Evolutionary conservation across 2,797 vertebrate genomes (phyloP), one percentile per base, ranked within the genome.

Genomic region (Callimico goeldii): DNA sequence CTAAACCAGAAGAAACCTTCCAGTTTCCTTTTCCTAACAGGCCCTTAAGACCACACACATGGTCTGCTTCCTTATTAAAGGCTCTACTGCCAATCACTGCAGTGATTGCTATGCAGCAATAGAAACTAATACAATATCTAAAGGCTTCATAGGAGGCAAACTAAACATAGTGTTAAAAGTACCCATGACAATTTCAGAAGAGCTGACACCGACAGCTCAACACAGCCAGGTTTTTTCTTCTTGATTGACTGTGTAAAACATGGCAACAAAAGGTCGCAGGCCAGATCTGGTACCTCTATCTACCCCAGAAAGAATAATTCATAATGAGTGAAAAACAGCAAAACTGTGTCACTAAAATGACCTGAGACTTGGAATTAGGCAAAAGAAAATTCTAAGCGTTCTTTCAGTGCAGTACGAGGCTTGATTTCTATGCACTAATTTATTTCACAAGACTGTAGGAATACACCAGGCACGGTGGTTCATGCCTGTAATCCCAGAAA

Each of bases 101-200:
- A 58, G 13, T 13, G 36, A 20, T 26, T 24, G 28, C 67, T 67
- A 79, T 6, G 2, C 15, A 52, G 77, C 46, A 36, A 58, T 24
- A 82, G 82, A 95, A 88, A 55, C 48, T 58, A 79, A 90, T 30
- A 20, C n/a, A 84, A 39, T 11, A 9, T 70, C 77, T 88, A 50
- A 83, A 96, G 64, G 55, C 58, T 85, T 91, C 64, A 36, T 41
- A 55, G 1, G 33, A 61, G 20, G 82, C 91, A 79, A 92, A 94
- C 67, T 81, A 94, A 90, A 82, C 72, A 75, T 28, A 48, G 85
- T 70, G 52, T 85, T 90, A 92, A 84, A 95, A 77, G 88, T 57
- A 43, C 41, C 76, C 92, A 26, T 43, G 81, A 77, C 84, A 92
- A 77, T 80, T 64, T 64, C 52, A 77, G 73, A 72, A 85, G 91